Conservation (phyloP, 1,140 invertebrate species). For the Mizuhopecten yessoensis region DNA sequence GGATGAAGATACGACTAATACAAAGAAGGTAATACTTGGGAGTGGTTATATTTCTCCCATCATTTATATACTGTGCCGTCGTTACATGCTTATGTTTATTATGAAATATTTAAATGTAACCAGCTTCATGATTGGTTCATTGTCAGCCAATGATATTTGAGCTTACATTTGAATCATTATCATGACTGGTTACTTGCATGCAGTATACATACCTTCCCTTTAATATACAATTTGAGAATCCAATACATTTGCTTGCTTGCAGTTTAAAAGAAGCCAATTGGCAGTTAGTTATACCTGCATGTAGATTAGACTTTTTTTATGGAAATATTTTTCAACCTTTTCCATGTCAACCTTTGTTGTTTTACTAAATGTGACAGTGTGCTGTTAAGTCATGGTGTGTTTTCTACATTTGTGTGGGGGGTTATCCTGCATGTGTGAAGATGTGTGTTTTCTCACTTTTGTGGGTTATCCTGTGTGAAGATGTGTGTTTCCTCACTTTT, state of each 20-base stretch:
- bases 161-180: neutral
- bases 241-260: neutral
- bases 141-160: neutral
- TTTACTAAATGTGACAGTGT: too few species aligned
- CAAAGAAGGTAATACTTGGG: slow-evolving; percentile 71
- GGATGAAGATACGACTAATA: slow-evolving; percentile 70
- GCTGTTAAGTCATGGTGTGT: too few species aligned
- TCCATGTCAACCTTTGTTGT: too few species aligned
- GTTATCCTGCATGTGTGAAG: too few species aligned
- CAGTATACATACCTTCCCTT: neutral
- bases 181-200: neutral
- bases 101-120: neutral
- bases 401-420: too few species aligned
- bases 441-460: too few species aligned
- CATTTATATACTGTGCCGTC: neutral
- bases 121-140: slow-evolving; percentile 12
- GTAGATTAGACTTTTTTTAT: neutral
- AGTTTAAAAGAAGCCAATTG: neutral
- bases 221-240: neutral
- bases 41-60: neutral
- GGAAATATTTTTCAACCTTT: too few species aligned
- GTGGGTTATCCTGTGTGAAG: too few species aligned
- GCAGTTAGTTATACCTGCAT: neutral
- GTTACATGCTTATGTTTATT: neutral
- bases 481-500: too few species aligned